These are phyloP conservation scores for Trinorchestia longiramus DNA, from an alignment of 1,140 invertebrate genomes.

Conservation along the genomic window DNA sequence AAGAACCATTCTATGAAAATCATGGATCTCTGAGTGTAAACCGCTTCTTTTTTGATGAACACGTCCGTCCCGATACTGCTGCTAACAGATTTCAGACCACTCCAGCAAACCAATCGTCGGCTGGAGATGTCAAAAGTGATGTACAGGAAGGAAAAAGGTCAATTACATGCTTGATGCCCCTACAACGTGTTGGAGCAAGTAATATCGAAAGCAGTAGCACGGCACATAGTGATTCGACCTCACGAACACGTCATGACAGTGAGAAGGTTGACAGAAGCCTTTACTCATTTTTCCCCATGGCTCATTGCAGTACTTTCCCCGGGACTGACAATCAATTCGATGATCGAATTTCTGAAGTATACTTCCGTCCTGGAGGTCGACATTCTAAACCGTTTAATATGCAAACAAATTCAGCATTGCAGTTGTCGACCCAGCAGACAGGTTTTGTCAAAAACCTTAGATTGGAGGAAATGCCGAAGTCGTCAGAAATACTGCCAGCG, in stretches of 20 bases:
- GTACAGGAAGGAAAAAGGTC: not conserved
- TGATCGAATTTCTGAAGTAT: not conserved
- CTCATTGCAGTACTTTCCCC: conserved; percentile 13
- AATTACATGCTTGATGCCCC: not conserved
- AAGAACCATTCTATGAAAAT: conserved; percentile 11
- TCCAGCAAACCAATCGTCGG: not conserved
- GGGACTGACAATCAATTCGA: not conserved
- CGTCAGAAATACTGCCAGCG: not conserved
- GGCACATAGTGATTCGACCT: not conserved
- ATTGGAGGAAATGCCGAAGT: not conserved
- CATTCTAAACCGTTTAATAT: not conserved
- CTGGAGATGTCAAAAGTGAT: not conserved
- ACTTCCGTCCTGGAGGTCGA: not conserved
- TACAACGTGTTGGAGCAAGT: not conserved
- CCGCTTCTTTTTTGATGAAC: conserved; percentile 5
- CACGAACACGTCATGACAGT: not conserved
- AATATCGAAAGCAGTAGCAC: not conserved
- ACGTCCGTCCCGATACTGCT: not conserved
- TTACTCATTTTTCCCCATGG: conserved; percentile 20
- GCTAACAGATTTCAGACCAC: not conserved
- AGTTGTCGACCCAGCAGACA: not conserved
- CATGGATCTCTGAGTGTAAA: not conserved
- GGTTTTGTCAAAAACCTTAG: not conserved
- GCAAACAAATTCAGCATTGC: not conserved
- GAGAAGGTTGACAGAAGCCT: not conserved